Evolutionary conservation across 35 echinoderm and acorn worm genomes (phyloP).

Genomic region (Heliocidaris tuberculata): DNA sequence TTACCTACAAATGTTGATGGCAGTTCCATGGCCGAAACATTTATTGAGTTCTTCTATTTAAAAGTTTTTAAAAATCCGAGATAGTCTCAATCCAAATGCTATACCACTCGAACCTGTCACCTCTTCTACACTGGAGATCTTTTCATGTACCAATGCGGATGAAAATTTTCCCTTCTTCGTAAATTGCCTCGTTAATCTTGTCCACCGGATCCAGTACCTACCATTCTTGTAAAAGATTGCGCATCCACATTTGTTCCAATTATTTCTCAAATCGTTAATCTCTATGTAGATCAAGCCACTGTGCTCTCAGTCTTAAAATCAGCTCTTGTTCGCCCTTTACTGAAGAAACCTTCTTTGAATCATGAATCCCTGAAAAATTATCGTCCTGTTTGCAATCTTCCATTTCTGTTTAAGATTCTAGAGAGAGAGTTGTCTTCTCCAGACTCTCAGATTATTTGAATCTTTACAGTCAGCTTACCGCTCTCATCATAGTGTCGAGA

Average conservation of each 20-base stretch:
- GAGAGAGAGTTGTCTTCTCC: background rate
- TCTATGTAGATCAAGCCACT: background rate
- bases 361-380: slow-evolving; percentile 18
- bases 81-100: background rate
- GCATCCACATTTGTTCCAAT: background rate
- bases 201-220: background rate
- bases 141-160: background rate
- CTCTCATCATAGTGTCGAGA: background rate
- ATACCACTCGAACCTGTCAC: background rate
- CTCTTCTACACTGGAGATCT: background rate
- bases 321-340: no score
- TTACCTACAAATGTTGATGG: background rate
- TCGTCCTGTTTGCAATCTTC: no score
- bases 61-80: background rate
- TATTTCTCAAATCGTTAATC: slow-evolving; percentile 17
- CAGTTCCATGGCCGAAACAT: background rate
- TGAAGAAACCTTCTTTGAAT: slow-evolving; percentile 1
- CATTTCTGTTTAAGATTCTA: slow-evolving; percentile 13
- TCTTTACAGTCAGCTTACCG: slow-evolving; percentile 7
- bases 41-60: background rate
- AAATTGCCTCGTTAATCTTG: slow-evolving; percentile 13
- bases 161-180: slow-evolving; percentile 32
- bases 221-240: slow-evolving; percentile 10
- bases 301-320: background rate
- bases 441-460: slow-evolving; percentile 24